These are phyloP conservation scores for Ammodytes dubius DNA, from an alignment of 2,113 vertebrate species.

Conservation along the genomic window DNA sequence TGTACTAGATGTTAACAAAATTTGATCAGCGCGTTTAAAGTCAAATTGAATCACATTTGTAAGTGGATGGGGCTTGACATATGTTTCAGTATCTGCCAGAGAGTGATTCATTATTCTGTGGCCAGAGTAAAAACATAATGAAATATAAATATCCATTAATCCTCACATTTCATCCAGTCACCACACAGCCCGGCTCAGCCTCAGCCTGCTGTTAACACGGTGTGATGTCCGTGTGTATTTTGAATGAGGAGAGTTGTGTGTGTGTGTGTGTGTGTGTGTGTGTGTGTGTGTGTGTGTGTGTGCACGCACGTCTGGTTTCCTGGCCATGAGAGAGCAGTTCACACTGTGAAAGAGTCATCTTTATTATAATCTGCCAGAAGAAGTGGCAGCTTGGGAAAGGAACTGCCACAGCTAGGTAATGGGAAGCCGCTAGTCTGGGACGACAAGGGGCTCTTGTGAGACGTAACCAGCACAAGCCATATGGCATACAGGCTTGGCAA, in stretches of 20 bases:
- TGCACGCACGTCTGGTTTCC: constrained; percentile 76
- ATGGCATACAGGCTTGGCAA: constrained; percentile 74
- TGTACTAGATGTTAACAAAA: constrained; percentile 95
- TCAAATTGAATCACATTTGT: constrained; percentile 95
- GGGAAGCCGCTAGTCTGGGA: constrained; percentile 73
- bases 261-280: constrained; percentile 23
- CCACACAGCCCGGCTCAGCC: constrained; percentile 73
- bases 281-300: constrained; percentile 24
- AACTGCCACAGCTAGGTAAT: constrained; percentile 88
- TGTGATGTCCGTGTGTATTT: constrained; percentile 65
- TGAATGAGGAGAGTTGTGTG: constrained; percentile 60
- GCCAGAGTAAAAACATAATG: constrained; percentile 95
- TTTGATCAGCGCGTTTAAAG: constrained; percentile 96
- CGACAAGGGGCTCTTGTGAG: constrained; percentile 78
- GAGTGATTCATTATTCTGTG: constrained; percentile 96
- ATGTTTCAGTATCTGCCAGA: constrained; percentile 95
- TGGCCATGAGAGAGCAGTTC: constrained; percentile 83
- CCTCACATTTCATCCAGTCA: constrained; percentile 94
- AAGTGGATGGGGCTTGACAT: constrained; percentile 97
- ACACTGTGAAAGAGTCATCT: constrained; percentile 89
- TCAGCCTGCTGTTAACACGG: constrained; percentile 87
- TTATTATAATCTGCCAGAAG: constrained; percentile 90
- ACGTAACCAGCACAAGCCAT: constrained; percentile 76
- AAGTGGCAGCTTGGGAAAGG: constrained; percentile 86
- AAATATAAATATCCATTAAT: constrained; percentile 99